Percentiles rank a stretch among this genome's conserved stretches.
Evolutionary conservation across 2,797 vertebrate species (phyloP).

Genomic region (Eulemur rubriventer): DNA sequence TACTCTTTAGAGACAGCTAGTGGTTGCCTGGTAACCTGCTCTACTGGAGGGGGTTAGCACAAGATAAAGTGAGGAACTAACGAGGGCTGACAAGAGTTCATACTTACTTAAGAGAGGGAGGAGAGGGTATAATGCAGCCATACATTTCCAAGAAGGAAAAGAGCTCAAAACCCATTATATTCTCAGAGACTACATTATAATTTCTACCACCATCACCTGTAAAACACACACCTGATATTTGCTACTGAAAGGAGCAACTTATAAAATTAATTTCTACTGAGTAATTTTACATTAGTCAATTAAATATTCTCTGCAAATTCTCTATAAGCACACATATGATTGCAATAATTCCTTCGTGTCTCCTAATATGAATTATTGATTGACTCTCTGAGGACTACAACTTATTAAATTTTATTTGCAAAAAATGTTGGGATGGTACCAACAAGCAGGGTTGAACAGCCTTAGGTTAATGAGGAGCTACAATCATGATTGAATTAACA

Average conservation of each 20-base stretch:
- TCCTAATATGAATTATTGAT: slow-evolving; percentile 10
- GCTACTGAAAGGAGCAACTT: not conserved
- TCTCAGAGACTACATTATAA: slow-evolving; percentile 21
- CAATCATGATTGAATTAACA: not conserved
- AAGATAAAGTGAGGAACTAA: slow-evolving; percentile 46
- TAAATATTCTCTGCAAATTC: not conserved
- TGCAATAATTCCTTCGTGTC: not conserved
- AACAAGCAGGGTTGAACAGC: not conserved
- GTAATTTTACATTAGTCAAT: not conserved
- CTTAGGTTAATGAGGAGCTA: not conserved
- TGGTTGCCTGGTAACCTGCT: slow-evolving; percentile 75
- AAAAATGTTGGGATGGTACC: not conserved
- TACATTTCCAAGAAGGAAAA: slow-evolving; percentile 37
- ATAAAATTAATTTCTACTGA: slow-evolving; percentile 39
- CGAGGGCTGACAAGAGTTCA: slow-evolving; percentile 43
- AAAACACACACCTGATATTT: slow-evolving; percentile 5
- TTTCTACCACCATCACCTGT: not conserved
- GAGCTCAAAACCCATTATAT: slow-evolving; percentile 26
- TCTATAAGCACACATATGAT: not conserved
- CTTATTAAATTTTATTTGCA: not conserved
- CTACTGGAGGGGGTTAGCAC: not conserved
- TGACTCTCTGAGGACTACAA: not conserved
- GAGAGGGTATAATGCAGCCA: not conserved
- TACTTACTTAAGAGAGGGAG: not conserved
- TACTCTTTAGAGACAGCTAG: slow-evolving; percentile 27